Evolutionary conservation across 2,797 vertebrate genomes (phyloP).

Genomic region (Pitangus sulphuratus): DNA sequence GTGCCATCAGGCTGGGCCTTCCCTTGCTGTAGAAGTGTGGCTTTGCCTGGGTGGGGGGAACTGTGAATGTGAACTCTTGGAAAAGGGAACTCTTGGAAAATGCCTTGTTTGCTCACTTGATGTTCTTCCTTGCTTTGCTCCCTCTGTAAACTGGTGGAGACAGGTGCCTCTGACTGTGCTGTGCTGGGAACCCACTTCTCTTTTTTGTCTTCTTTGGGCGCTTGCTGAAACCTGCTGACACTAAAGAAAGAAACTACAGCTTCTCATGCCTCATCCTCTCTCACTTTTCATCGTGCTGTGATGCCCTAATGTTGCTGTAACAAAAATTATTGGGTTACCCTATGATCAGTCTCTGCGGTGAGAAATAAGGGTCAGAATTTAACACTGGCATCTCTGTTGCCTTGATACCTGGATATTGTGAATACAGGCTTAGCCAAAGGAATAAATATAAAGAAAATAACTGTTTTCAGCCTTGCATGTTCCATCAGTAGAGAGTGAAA

Average conservation of each 20-base stretch:
- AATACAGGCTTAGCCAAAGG: background rate
- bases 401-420: background rate
- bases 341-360: background rate
- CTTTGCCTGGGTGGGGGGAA: background rate
- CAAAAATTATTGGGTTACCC: background rate
- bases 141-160: background rate
- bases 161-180: background rate
- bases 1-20: accelerated
- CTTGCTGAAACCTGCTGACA: background rate
- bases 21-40: background rate
- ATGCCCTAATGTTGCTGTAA: background rate
- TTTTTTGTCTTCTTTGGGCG: background rate
- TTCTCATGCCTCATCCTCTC: background rate
- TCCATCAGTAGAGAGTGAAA: background rate
- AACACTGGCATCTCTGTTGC: background rate
- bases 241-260: background rate
- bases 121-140: background rate
- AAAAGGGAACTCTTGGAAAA: background rate
- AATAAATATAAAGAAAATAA: background rate
- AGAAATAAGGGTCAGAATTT: background rate
- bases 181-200: background rate
- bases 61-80: background rate
- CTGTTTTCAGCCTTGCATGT: background rate
- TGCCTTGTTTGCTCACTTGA: background rate
- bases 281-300: background rate